Evolutionary conservation across 2,888 invertebrate genomes (phyloP).

Genomic region (Microplitis deprimator): DNA sequence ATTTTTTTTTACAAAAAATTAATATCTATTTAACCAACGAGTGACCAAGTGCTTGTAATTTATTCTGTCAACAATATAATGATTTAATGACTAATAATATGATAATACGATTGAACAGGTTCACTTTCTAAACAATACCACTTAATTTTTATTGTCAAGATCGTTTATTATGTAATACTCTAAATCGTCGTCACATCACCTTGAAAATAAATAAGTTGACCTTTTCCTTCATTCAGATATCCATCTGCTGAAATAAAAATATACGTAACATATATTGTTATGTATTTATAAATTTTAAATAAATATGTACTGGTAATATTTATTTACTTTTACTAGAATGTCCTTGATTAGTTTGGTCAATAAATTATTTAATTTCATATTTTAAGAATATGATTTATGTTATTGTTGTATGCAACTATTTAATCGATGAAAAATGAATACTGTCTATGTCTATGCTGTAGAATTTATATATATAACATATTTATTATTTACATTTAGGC

Average conservation of each 20-base stretch:
- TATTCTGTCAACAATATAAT: too few species aligned
- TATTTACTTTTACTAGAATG: background rate
- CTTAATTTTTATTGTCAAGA: background rate
- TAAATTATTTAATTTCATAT: background rate
- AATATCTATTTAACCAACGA: too few species aligned
- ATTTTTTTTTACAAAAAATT: too few species aligned
- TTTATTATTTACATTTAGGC: constrained; percentile 14
- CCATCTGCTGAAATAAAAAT: background rate
- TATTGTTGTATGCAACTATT: background rate
- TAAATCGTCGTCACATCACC: background rate
- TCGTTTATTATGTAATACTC: background rate
- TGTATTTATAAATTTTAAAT: background rate
- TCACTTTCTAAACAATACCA: background rate
- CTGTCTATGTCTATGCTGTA: background rate
- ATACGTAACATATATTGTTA: background rate
- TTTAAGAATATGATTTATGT: background rate
- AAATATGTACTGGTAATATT: background rate
- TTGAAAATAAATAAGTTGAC: background rate
- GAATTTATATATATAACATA: background rate
- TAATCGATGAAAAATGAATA: background rate
- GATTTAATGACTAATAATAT: too few species aligned
- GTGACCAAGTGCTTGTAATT: too few species aligned
- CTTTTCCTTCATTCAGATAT: background rate
- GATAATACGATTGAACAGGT: too few species aligned
- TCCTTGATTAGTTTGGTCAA: background rate